These are phyloP conservation scores for Xenops minutus DNA, from an alignment of 2,797 vertebrate genomes.

Conservation along the genomic window DNA sequence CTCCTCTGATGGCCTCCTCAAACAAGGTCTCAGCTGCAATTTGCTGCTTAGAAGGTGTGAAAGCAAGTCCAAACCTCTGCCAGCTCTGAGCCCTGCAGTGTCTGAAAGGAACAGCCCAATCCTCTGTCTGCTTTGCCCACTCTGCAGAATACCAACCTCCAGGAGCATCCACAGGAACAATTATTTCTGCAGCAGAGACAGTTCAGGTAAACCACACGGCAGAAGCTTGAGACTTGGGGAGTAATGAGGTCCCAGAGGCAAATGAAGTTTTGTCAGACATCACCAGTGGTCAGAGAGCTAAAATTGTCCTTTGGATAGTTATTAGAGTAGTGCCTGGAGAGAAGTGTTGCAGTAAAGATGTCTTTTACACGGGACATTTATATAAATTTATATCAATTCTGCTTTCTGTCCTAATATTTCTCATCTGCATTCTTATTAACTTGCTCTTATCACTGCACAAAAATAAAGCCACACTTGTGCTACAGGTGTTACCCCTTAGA, in stretches of 20 bases:
- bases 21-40: neutral
- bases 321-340: neutral
- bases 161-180: neutral
- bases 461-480: neutral
- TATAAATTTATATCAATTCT: neutral
- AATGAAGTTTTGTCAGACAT: neutral
- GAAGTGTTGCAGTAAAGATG: neutral
- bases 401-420: neutral
- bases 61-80: neutral
- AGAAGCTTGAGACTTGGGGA: neutral
- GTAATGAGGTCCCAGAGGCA: constrained; percentile 31
- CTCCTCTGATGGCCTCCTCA: neutral
- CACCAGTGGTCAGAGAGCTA: neutral
- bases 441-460: neutral
- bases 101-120: neutral
- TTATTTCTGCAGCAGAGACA: neutral
- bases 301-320: neutral
- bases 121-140: neutral
- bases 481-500: neutral
- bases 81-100: neutral
- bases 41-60: neutral
- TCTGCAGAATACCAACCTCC: neutral
- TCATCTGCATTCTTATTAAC: neutral
- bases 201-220: neutral
- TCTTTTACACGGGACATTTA: neutral